Conservation (phyloP, 2,113 vertebrate species). For the Oxygymnocypris stewartii region DNA sequence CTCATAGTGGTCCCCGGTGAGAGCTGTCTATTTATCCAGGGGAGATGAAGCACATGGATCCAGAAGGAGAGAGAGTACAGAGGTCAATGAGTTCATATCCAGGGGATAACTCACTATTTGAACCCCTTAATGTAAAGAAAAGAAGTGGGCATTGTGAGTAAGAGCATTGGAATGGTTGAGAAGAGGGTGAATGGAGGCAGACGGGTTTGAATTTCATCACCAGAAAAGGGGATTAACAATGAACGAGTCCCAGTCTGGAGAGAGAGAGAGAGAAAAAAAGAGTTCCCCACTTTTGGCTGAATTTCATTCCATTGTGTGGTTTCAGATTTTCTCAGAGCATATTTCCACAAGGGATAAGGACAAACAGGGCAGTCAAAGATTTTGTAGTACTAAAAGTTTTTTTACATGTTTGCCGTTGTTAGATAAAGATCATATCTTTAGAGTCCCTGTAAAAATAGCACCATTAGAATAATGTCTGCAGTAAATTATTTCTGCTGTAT, state of each 20-base stretch:
- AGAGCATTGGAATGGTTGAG: neutral
- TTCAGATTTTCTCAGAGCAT: slow-evolving; percentile 49
- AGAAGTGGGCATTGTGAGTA: neutral
- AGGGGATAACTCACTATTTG: slow-evolving; percentile 21
- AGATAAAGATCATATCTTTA: neutral
- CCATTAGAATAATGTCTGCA: neutral
- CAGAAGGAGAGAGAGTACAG: neutral
- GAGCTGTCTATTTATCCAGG: slow-evolving; percentile 30
- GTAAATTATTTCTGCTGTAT: no score
- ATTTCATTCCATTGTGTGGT: slow-evolving; percentile 44
- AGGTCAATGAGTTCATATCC: slow-evolving; percentile 44
- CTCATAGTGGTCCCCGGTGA: slow-evolving; percentile 22
- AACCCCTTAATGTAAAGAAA: neutral
- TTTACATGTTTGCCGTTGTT: neutral
- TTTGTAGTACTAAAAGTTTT: neutral
- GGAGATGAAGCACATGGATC: slow-evolving; percentile 16
- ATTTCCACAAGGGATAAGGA: slow-evolving; percentile 26
- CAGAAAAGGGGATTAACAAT: slow-evolving; percentile 29
- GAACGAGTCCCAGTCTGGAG: neutral
- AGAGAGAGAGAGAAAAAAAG: neutral
- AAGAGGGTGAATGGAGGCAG: neutral
- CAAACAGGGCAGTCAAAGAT: neutral
- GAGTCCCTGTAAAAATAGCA: neutral
- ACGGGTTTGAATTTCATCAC: slow-evolving; percentile 40
- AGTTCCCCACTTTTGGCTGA: slow-evolving; percentile 48